phyloP scores from a whole-genome alignment of 2,797 vertebrate species.

The Rhinoraja longicauda region DNA sequence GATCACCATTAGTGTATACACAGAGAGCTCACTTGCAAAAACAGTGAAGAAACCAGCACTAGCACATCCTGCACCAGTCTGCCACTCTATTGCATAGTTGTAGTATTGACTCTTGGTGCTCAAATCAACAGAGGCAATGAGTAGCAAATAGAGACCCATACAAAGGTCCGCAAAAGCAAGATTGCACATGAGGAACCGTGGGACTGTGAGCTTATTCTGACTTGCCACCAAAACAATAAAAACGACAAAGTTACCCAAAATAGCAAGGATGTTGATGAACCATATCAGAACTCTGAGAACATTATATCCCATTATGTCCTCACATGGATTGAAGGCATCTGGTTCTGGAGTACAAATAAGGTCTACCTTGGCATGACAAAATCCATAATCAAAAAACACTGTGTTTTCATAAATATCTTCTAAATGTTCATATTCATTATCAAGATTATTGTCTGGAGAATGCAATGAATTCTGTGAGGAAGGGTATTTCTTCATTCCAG shows the following conservation, averaged over 20 bases:
- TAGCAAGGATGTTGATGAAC: conserved; percentile 80
- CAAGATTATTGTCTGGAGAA: background rate
- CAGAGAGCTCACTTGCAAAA: conserved; percentile 81
- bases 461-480: background rate
- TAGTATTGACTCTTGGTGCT: conserved; percentile 77
- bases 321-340: conserved; percentile 82
- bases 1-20: conserved; percentile 80
- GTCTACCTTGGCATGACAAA: conserved; percentile 3
- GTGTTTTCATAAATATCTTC: conserved; percentile 32
- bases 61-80: conserved; percentile 74
- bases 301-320: conserved; percentile 81
- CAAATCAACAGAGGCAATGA: conserved; percentile 77
- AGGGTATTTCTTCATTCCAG: conserved; percentile 6
- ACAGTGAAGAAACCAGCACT: conserved; percentile 78
- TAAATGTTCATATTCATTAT: background rate
- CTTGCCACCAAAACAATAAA: conserved; percentile 70
- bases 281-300: conserved; percentile 81
- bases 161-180: conserved; percentile 83
- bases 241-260: conserved; percentile 74
- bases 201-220: conserved; percentile 74
- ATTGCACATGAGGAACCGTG: conserved; percentile 87
- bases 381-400: conserved; percentile 33
- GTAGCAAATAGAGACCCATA: conserved; percentile 84
- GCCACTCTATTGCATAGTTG: conserved; percentile 83
- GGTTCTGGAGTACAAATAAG: conserved; percentile 35